Base-by-base conservation (phyloP, 2,113 vertebrate species). In the Hucho hucho region DNA sequence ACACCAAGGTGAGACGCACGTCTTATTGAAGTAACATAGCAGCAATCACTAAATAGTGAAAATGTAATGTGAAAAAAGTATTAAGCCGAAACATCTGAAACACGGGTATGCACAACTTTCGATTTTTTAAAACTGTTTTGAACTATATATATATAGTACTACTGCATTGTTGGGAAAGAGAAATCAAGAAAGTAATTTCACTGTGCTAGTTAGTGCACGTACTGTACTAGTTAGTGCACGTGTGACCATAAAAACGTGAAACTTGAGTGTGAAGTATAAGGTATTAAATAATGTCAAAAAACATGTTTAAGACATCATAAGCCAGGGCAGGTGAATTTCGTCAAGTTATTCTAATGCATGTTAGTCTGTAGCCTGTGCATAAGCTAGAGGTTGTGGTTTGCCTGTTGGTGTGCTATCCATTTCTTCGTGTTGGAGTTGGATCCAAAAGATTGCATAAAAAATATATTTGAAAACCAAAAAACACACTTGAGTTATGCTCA, bases 1-100 rank as follows among this genome's bases (percentile, higher is more conserved):
- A 96, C 93, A 95, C 94, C 29, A 93, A 97, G 96, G 97, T 98
- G 91, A 94, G 91, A 4, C 4, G 12, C 59, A 63, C 59, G 59
- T 63, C 59, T 11, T n/a, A 11, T 16, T 53, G n/a, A 61, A 22
- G 58, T 61, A 61, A 20, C 13, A 20, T 56, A 56, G 53, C 53
- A 43, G 37, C 37, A 43, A 43, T 53, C 12, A 53, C 49, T 53
- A 16, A 53, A 18, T 18, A 53, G 16, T 53, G 49, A 18, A 53
- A 14, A 53, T 53, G 12, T 18, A 18, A 53, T 53, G 49, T 53
- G 49, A 53, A 18, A 53, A 53, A 53, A 0, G 4, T 53, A 53
- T 53, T 53, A 16, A 16, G 49, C 16, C 3, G 49, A 53, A 53
- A 18, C 16, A 53, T 43, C 37, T 53, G 49, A 18, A 16, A 13